Base-by-base conservation (phyloP, 2,113 vertebrate genomes). In the Megaceryle torquata region DNA sequence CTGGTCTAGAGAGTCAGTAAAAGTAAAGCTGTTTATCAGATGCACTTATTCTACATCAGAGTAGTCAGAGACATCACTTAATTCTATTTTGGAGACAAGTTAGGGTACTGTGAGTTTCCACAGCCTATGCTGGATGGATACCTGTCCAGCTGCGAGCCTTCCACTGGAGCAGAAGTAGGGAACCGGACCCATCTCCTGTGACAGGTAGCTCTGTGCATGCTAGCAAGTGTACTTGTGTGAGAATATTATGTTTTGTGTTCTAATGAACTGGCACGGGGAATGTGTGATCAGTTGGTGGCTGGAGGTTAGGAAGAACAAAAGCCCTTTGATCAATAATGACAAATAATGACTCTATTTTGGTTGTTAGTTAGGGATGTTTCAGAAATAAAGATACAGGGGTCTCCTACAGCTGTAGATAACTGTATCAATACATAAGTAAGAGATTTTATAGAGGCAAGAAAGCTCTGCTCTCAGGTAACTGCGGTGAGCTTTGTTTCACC, bases 21-120 rank as follows among this genome's bases (percentile, higher is more conserved):
- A 90, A 93, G 57, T 57, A 86, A 91, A 96, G 88, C 86, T 92
- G 67, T 89, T 81, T 87, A 93, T 94, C 71, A 96, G 75, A 88
- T 91, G 70, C 72, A 72, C 19, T 88, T 91, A 71, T 13, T 95
- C 88, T 76, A 82, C 80, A 85, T 50, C 88, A 82, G 77, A 50
- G 74, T 64, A 84, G 89, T 68, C 88, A 84, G 69, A 86, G 81
- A 76, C 41, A 81, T 65, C 57, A 53, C 25, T 92, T 92, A 86
- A 76, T 91, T 70, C 95, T 79, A 6, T 71, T 92, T 33, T 79
- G 41, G 83, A 90, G 51, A 81, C 29, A 41, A 86, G 33, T 44
- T 53, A 43, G 15, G 50, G 37, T 54, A 76, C 59, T 65, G 29
- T 43, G 81, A 79, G 35, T 77, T 72, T 79, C 77, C 80, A 74